A percentile compares a stretch with the other conserved stretches of the same genome.
Conservation (phyloP, 2,888 invertebrate genomes). For the Ichneumoninae sp. region DNA sequence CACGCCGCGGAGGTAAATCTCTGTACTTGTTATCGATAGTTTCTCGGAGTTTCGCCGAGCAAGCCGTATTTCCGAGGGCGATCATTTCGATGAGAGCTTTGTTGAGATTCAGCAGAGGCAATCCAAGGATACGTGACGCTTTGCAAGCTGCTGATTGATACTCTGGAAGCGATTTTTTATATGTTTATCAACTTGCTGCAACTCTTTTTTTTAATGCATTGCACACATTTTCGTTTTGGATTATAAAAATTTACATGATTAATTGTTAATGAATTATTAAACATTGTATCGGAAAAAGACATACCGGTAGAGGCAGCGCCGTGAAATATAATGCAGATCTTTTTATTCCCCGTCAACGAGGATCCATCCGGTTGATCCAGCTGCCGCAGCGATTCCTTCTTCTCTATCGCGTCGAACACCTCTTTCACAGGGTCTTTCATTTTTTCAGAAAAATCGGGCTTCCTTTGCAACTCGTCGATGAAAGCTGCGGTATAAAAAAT, state of each 20-base stretch:
- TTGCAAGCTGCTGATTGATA: slow-evolving; percentile 85
- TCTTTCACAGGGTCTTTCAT: slow-evolving; percentile 78
- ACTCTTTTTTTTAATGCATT: neutral
- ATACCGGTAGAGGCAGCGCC: slow-evolving; percentile 84
- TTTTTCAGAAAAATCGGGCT: slow-evolving; percentile 66
- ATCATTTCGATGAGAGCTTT: slow-evolving; percentile 73
- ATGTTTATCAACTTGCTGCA: neutral
- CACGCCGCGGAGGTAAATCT: slow-evolving; percentile 59
- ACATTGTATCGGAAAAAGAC: too few species aligned
- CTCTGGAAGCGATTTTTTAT: slow-evolving; percentile 74
- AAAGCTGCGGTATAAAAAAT: slow-evolving; percentile 68
- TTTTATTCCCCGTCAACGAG: slow-evolving; percentile 70
- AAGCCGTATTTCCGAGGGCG: slow-evolving; percentile 66
- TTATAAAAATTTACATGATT: too few species aligned
- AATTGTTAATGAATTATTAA: too few species aligned
- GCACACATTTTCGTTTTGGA: neutral
- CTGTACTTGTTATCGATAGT: slow-evolving; percentile 74
- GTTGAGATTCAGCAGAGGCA: slow-evolving; percentile 74
- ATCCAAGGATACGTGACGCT: slow-evolving; percentile 78
- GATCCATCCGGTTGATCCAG: slow-evolving; percentile 5
- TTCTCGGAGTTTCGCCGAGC: slow-evolving; percentile 70
- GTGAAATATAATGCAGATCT: slow-evolving; percentile 84
- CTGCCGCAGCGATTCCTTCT: slow-evolving; percentile 21
- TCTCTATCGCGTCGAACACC: slow-evolving; percentile 70
- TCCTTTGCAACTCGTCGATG: slow-evolving; percentile 72